These are phyloP conservation scores for Lamproptera curius DNA, from an alignment of 2,888 invertebrate species.

Conservation along the genomic window DNA sequence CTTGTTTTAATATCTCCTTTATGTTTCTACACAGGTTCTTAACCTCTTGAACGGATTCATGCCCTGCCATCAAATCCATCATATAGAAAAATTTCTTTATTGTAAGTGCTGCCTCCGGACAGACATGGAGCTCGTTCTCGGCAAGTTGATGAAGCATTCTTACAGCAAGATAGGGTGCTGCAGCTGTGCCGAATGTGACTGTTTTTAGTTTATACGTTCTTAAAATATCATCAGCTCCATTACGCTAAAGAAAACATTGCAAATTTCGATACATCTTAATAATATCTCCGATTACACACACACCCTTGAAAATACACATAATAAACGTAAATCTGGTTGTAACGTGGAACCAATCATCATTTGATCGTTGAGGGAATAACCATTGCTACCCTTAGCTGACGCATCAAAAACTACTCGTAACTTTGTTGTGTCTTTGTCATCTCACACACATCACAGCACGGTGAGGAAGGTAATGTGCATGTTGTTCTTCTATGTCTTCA, in stretches of 20 bases:
- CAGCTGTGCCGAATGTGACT: constrained; percentile 24
- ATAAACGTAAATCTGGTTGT: constrained; percentile 24
- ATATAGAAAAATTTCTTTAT: background rate
- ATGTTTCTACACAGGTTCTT: constrained; percentile 10
- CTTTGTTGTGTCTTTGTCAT: background rate
- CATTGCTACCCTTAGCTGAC: constrained; percentile 19
- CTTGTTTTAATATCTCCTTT: constrained; percentile 25
- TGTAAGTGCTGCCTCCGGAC: background rate
- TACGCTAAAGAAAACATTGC: constrained; percentile 26
- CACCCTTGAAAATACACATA: constrained; percentile 22
- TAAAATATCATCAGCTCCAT: constrained; percentile 9
- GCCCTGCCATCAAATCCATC: constrained; percentile 1
- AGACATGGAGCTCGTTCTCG: constrained; percentile 18
- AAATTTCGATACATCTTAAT: constrained; percentile 25
- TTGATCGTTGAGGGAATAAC: constrained; percentile 23
- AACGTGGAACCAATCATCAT: constrained; percentile 23
- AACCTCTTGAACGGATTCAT: background rate
- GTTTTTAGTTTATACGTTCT: constrained; percentile 22
- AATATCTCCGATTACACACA: constrained; percentile 21
- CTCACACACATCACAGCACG: background rate
- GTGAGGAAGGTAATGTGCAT: background rate
- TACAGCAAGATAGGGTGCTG: constrained; percentile 4
- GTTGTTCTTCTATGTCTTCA: background rate
- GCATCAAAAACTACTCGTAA: constrained; percentile 11
- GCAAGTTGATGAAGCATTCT: constrained; percentile 23